Evolutionary conservation across 2,113 vertebrate genomes (phyloP).

Genomic region (Halcyon senegalensis): DNA sequence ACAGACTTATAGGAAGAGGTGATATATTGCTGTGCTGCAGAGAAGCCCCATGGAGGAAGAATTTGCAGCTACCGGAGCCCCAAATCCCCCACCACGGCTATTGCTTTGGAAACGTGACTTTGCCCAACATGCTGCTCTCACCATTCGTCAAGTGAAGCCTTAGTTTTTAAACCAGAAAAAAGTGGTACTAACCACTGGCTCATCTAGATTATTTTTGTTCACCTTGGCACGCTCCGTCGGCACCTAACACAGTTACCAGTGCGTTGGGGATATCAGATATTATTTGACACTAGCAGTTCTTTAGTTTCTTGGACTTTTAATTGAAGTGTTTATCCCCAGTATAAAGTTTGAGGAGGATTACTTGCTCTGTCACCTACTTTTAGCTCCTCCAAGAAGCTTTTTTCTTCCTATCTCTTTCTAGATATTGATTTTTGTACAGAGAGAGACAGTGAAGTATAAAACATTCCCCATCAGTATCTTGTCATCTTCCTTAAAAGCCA

Average conservation of each 20-base stretch:
- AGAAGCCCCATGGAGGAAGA: background rate
- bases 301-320: background rate
- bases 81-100: background rate
- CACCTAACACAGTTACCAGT: background rate
- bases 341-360: background rate
- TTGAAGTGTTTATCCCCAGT: background rate
- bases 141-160: background rate
- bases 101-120: background rate
- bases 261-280: background rate
- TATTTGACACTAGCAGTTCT: background rate
- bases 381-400: background rate
- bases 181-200: rapidly evolving
- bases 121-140: rapidly evolving
- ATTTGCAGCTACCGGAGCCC: background rate
- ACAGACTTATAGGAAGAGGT: background rate
- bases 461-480: background rate
- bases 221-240: background rate
- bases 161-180: background rate
- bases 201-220: background rate
- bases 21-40: background rate
- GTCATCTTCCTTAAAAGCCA: background rate
- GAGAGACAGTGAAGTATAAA: background rate
- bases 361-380: background rate
- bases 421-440: background rate
- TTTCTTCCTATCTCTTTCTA: background rate